Evolutionary conservation across 1,140 invertebrate species (phyloP).

Genomic region (Drosophila kikkawai): DNA sequence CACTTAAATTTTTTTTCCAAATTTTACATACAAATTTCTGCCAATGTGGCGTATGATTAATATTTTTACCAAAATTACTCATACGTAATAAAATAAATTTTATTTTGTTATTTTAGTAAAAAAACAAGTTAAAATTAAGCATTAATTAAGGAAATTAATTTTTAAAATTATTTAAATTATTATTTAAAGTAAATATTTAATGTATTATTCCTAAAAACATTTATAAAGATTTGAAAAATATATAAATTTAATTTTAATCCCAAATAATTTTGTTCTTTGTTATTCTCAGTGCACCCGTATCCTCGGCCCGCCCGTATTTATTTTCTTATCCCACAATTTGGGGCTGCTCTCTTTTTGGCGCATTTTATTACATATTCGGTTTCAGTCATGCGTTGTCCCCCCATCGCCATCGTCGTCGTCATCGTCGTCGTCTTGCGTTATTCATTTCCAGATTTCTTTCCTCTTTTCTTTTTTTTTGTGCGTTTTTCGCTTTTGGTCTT

Average conservation of each 20-base stretch:
- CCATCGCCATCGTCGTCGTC: conserved; percentile 7
- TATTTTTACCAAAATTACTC: too few species aligned
- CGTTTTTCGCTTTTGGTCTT: conserved; percentile 35
- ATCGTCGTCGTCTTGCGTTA: conserved; percentile 63
- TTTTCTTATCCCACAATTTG: conserved; percentile 35
- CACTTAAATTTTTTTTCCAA: too few species aligned
- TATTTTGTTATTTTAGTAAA: too few species aligned
- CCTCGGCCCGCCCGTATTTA: conserved; percentile 29
- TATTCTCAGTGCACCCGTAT: conserved; percentile 8
- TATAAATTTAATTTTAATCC: neutral
- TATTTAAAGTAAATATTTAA: too few species aligned
- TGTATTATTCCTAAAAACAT: too few species aligned
- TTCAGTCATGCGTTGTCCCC: conserved; percentile 70
- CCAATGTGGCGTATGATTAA: too few species aligned
- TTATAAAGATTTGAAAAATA: too few species aligned
- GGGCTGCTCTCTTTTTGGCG: conserved; percentile 46
- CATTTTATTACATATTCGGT: conserved; percentile 65
- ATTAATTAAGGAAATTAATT: too few species aligned
- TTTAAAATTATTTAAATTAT: too few species aligned
- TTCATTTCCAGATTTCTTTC: conserved; percentile 56
- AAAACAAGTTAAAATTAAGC: too few species aligned
- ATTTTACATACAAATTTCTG: too few species aligned
- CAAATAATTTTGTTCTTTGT: neutral
- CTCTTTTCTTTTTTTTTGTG: neutral
- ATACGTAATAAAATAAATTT: too few species aligned